Evolutionary conservation across 2,113 vertebrate species (phyloP).

Genomic region (Hippolais icterina): DNA sequence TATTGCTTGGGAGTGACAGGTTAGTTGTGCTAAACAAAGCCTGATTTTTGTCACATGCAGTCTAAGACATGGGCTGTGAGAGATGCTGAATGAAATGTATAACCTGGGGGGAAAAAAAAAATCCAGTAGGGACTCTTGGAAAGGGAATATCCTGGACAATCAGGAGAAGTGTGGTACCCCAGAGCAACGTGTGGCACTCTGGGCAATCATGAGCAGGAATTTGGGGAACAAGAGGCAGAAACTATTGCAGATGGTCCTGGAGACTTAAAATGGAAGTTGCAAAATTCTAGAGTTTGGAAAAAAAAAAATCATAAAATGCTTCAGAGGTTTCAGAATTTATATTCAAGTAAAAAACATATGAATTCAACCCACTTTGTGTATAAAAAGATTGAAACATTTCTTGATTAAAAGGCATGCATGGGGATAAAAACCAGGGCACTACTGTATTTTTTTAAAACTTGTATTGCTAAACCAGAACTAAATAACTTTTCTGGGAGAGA

Average conservation of each 20-base stretch:
- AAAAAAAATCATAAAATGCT: not conserved
- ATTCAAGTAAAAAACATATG: not conserved
- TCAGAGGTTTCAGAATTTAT: not conserved
- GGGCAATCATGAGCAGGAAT: not conserved
- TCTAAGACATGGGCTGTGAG: not conserved
- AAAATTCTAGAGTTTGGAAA: not conserved
- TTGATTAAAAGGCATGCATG: not conserved
- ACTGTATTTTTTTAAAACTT: not conserved
- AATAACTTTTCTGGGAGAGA: not conserved
- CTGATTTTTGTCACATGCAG: not conserved
- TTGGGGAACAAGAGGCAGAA: not conserved
- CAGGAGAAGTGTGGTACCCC: not conserved
- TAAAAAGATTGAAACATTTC: not conserved
- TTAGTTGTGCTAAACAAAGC: not conserved
- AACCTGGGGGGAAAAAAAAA: not conserved
- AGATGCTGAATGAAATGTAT: not conserved
- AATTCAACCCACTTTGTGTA: not conserved
- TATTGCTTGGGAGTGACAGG: not conserved
- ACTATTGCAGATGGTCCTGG: not conserved
- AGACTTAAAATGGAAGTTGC: not conserved
- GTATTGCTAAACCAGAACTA: not conserved
- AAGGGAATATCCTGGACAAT: not conserved
- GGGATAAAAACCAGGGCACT: not conserved
- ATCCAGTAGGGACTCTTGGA: not conserved
- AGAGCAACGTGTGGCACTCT: not conserved